Base-by-base conservation (phyloP, 2,888 invertebrate genomes). In the Tetragonula carbonaria region DNA sequence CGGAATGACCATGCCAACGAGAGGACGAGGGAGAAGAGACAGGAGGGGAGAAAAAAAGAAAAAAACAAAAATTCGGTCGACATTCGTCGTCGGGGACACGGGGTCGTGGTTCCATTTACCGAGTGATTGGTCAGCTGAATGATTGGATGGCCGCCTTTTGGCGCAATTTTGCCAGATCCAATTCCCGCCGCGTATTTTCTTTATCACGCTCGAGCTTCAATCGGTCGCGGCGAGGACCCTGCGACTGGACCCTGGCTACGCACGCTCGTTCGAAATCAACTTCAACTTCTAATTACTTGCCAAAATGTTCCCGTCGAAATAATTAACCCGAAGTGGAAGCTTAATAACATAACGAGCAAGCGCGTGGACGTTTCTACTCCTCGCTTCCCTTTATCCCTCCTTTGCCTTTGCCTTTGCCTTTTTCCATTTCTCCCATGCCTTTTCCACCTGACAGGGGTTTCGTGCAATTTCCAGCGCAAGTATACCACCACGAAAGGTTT, bases 61-160 rank as follows among this genome's bases (percentile, higher is more conserved):
- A 57, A 28, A 28, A 8, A 18, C 6, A 14, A 65, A 65, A 62
- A 67, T 68, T 63, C 45, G 72, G 21, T n/a, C 8, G 33, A 59
- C 57, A 55, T 66, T 66, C 11, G 38, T 66, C 11, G 38, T 28
- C 28, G 28, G 28, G 33, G 21, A 73, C 66, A 78, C 63, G 62
- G 68, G 68, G 72, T 65, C 75, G 73, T 68, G 62, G 51, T 75
- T 75, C 78, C 79, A 76, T 84, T 84, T 84, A 83, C 66, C 83
- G 84, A 74, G 68, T 76, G 83, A 85, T 85, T 74, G 85, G 83
- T 59, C 66, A 59, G 65, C 70, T 70, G 80, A 84, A 84, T 74
- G 79, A 80, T 85, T 71, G 73, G 80, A 83, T 73, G 79, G 74
- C 73, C 59, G 76, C 77, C 78, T 76, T 85, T 84, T 74, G 33